Evolutionary conservation across 35 echinoderm and acorn worm species (phyloP), one percentile per base, ranked within the genome.

Genomic region (Chiridota heheva): DNA sequence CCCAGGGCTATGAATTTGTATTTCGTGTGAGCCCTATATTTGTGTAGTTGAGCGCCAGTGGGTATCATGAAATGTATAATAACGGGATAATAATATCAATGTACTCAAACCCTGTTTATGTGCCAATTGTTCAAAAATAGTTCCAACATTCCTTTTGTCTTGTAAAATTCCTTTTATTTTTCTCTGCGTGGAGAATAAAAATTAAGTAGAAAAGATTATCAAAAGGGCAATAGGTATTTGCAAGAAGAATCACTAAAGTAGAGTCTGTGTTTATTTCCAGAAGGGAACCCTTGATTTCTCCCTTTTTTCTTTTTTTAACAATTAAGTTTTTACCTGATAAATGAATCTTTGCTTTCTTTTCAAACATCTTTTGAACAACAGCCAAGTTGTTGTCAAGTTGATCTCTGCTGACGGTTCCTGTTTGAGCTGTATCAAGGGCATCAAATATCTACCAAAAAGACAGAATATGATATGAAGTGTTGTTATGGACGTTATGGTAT

Each of bases 381-480:
- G 34, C 63, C 63, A 67, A 36, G 34, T 67, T 67, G 28, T 25
- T 34, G 34, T 36, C 7, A 3, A 67, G 31, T 37, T 36, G 34
- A 7, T 67, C 13, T 20, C 63, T 67, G 34, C 31, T 67, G 31
- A 67, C 40, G n/a, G 7, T 36, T 30, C 63, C 63, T 35, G 34
- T 30, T 3, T 67, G 63, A 35, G 63, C 34, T 35, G 80, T 40
- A 36, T 82, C 62, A 28, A 82, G 26, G 3, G 55, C 32, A 44
- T 59, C 29, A 24, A 69, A 82, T 0, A 82, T 34, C 80, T 82
- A 33, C 20, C 67, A 61, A 35, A 31, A 31, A 41, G 42, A 2
- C 58, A 8, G 45, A 40, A 7, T 20, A 77, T 53, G 47, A 53
- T n/a, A 53, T 53, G 47, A 12, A 53, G n/a, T n/a, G 8, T 12